phyloP scores from a whole-genome alignment of 2,113 vertebrate species.

The Corydoras sp. region DNA sequence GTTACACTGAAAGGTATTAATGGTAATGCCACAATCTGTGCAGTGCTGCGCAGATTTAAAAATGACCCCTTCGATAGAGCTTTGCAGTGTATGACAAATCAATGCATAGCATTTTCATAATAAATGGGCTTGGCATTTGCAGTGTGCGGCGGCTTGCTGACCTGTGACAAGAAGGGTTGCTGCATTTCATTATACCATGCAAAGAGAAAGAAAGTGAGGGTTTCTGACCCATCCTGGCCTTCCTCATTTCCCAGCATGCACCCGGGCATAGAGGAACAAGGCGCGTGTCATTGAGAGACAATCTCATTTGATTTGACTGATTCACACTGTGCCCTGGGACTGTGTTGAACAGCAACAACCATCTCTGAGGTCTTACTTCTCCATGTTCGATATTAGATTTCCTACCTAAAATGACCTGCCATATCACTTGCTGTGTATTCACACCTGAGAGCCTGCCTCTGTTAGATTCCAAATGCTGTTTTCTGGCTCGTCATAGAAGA shows the following conservation, averaged over 20 bases:
- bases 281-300: background rate
- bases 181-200: slow-evolving; percentile 41
- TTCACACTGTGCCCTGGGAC: background rate
- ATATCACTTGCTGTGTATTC: slow-evolving; percentile 21
- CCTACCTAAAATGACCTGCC: slow-evolving; percentile 23
- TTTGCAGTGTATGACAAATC: slow-evolving; percentile 64
- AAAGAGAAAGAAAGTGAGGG: slow-evolving; percentile 12
- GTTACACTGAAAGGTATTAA: slow-evolving; percentile 38
- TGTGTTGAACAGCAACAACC: background rate
- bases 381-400: slow-evolving; percentile 29
- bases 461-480: slow-evolving; percentile 18
- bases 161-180: slow-evolving; percentile 45
- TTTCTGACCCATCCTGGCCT: background rate
- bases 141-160: slow-evolving; percentile 49
- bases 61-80: slow-evolving; percentile 51
- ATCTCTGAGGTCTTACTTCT: slow-evolving; percentile 11
- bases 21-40: slow-evolving; percentile 42
- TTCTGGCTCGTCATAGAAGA: slow-evolving; percentile 17
- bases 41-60: slow-evolving; percentile 48
- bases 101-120: slow-evolving; percentile 65
- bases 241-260: slow-evolving; percentile 23
- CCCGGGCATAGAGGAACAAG: slow-evolving; percentile 6
- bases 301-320: slow-evolving; percentile 11
- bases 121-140: slow-evolving; percentile 64
- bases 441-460: slow-evolving; percentile 4